Conservation (phyloP, 2,888 invertebrate genomes). For the Tortricodes alternella region DNA sequence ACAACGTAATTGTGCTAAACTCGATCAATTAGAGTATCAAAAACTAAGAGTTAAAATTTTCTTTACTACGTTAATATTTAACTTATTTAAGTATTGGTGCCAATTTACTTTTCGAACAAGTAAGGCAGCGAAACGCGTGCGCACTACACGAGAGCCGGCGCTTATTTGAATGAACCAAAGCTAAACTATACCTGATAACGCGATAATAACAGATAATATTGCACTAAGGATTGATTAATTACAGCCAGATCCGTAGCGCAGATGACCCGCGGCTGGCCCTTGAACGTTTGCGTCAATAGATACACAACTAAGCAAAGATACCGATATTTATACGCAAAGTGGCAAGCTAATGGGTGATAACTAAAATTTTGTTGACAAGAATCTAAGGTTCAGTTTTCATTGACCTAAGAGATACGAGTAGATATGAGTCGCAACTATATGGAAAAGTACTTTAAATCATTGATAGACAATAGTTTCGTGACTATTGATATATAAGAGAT, state of each 20-base stretch:
- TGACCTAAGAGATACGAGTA: slow-evolving; percentile 56
- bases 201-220: slow-evolving; percentile 36
- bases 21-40: neutral
- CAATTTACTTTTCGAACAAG: slow-evolving; percentile 21
- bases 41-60: slow-evolving; percentile 11
- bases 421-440: slow-evolving; percentile 29
- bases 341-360: slow-evolving; percentile 40
- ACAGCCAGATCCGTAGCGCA: slow-evolving; percentile 47
- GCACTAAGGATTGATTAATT: slow-evolving; percentile 55
- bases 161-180: slow-evolving; percentile 43
- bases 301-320: slow-evolving; percentile 49
- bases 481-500: neutral
- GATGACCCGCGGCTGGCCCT: slow-evolving; percentile 64
- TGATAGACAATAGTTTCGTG: neutral
- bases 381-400: slow-evolving; percentile 57
- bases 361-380: slow-evolving; percentile 53
- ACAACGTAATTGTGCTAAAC: slow-evolving; percentile 3
- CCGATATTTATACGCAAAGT: slow-evolving; percentile 41
- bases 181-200: slow-evolving; percentile 42
- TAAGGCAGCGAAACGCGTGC: slow-evolving; percentile 38
- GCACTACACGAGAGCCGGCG: slow-evolving; percentile 38
- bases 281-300: slow-evolving; percentile 66
- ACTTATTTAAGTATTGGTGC: too few species aligned
- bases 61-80: too few species aligned
- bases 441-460: slow-evolving; percentile 43